These are phyloP conservation scores for Denticeps clupeoides DNA, from an alignment of 2,797 vertebrate species.

Conservation along the genomic window DNA sequence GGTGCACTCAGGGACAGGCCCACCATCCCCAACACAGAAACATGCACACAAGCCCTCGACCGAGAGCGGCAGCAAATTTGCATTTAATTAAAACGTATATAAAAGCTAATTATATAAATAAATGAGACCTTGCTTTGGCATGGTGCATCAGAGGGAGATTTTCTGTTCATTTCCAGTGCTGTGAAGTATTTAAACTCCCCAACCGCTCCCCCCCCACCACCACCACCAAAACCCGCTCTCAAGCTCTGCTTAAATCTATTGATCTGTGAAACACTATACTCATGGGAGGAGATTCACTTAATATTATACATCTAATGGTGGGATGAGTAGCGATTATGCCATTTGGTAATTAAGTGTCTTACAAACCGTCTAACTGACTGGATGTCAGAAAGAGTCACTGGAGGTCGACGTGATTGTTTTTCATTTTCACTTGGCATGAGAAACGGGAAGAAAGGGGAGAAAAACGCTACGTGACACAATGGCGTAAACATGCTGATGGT, in stretches of 20 bases:
- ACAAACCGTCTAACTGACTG: conserved; percentile 89
- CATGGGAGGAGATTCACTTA: conserved; percentile 89
- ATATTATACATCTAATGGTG: conserved; percentile 91
- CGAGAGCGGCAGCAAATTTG: conserved; percentile 24
- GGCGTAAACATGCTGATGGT: conserved; percentile 52
- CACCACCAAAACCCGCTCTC: conserved; percentile 23
- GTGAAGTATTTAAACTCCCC: conserved; percentile 59
- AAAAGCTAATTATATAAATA: conserved; percentile 56
- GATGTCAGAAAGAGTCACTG: conserved; percentile 70
- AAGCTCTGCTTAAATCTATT: conserved; percentile 85
- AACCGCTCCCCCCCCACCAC: conserved; percentile 16
- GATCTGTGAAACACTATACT: conserved; percentile 89
- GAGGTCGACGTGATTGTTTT: conserved; percentile 69
- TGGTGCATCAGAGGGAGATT: conserved; percentile 49
- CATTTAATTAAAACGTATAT: conserved; percentile 59
- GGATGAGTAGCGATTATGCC: conserved; percentile 92
- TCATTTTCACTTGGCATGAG: conserved; percentile 39
- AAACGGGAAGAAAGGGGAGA: background rate
- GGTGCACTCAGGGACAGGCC: background rate
- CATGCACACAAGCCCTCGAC: background rate
- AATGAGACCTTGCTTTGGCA: conserved; percentile 41
- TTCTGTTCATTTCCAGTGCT: conserved; percentile 45
- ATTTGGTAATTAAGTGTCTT: conserved; percentile 96
- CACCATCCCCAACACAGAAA: background rate
- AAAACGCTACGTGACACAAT: conserved; percentile 43